These are phyloP conservation scores for Frieseomelitta varia DNA, from an alignment of 1,140 invertebrate species.

Conservation along the genomic window DNA sequence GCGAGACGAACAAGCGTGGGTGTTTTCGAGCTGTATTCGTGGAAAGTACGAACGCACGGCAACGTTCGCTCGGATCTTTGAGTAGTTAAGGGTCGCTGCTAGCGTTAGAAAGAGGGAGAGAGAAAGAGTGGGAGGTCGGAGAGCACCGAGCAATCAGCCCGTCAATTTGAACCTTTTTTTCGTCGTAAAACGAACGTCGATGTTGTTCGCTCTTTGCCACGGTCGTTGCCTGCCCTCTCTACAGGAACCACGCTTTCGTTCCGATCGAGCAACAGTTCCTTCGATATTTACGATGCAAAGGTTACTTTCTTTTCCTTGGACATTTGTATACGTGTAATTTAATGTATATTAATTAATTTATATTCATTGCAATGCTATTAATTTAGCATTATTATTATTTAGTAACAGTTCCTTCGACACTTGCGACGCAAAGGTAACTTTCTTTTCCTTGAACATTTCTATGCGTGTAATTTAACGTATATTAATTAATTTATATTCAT, in stretches of 20 bases:
- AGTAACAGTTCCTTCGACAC: too few relatives aligned
- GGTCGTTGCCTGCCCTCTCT: background rate
- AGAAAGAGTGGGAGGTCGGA: slow-evolving; percentile 2
- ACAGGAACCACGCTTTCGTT: background rate
- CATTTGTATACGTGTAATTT: too few relatives aligned
- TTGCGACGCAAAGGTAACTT: too few relatives aligned
- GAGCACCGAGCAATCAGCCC: slow-evolving; percentile 34
- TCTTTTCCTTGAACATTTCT: too few relatives aligned
- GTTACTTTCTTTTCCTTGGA: background rate
- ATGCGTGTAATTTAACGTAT: too few relatives aligned
- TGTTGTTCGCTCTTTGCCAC: background rate
- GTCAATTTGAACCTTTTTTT: slow-evolving; percentile 41
- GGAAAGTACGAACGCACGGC: slow-evolving; percentile 41
- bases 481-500: too few relatives aligned
- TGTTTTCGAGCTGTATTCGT: slow-evolving; percentile 43
- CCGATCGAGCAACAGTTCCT: background rate
- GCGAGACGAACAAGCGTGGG: slow-evolving; percentile 47
- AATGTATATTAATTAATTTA: too few relatives aligned
- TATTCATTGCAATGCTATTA: too few relatives aligned
- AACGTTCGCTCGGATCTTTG: slow-evolving; percentile 12
- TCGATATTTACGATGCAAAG: background rate
- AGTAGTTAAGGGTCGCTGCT: slow-evolving; percentile 9
- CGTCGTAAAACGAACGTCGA: slow-evolving; percentile 37
- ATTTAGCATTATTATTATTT: too few relatives aligned
- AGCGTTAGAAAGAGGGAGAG: background rate